Evolutionary conservation across 2,888 invertebrate genomes (phyloP).

Genomic region (Osedax frankpressi): DNA sequence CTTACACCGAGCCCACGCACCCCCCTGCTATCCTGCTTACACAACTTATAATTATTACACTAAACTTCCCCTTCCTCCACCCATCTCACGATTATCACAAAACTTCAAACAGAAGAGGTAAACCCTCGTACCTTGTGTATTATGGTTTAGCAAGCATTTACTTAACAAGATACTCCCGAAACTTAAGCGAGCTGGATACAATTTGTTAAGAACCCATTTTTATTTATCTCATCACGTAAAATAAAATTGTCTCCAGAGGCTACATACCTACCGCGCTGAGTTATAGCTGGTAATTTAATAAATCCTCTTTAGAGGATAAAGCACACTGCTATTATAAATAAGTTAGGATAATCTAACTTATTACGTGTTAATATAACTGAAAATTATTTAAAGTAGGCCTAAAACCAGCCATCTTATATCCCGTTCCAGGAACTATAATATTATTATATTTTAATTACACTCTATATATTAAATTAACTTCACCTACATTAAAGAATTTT

Average conservation of each 20-base stretch:
- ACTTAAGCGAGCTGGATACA: constrained; percentile 24
- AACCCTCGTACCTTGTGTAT: constrained; percentile 58
- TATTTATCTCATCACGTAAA: constrained; percentile 24
- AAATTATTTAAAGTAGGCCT: constrained; percentile 19
- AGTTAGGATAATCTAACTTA: constrained; percentile 24
- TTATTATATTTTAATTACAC: constrained; percentile 7
- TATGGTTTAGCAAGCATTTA: constrained; percentile 51
- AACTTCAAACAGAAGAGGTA: constrained; percentile 9
- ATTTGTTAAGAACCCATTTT: constrained; percentile 22
- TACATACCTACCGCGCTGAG: constrained; percentile 28
- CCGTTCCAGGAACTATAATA: constrained; percentile 17
- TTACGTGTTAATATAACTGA: not conserved
- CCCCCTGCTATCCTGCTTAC: not conserved
- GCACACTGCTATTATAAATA: constrained; percentile 15
- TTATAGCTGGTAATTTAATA: constrained; percentile 28
- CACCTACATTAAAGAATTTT: constrained; percentile 7
- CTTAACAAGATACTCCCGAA: constrained; percentile 23
- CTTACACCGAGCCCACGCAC: constrained; percentile 25
- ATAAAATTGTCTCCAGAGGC: constrained; percentile 25
- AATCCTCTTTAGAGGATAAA: constrained; percentile 21
- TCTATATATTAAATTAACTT: constrained; percentile 12
- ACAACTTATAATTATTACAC: not conserved
- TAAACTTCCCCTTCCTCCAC: not conserved
- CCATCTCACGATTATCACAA: not conserved
- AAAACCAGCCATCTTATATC: constrained; percentile 23